These are phyloP conservation scores for Aethes cnicana DNA, from an alignment of 2,888 invertebrate genomes.

Conservation along the genomic window DNA sequence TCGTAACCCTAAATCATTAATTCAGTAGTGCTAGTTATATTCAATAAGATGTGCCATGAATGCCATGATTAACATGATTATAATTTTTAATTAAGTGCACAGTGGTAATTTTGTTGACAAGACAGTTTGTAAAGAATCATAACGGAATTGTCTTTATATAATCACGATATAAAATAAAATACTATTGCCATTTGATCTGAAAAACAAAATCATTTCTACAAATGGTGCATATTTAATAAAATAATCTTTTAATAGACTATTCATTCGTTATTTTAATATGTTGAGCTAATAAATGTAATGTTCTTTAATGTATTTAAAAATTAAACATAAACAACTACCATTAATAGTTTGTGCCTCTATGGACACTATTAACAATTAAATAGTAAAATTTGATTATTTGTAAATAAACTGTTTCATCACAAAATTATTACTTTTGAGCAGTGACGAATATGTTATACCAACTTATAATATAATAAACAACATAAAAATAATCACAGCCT, in stretches of 20 bases:
- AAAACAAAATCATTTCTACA: too few relatives aligned
- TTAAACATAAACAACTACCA: too few relatives aligned
- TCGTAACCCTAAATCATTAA: too few relatives aligned
- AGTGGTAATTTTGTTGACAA: constrained; percentile 1
- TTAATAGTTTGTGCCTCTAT: too few relatives aligned
- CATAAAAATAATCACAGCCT: constrained; percentile 78
- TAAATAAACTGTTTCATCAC: neutral
- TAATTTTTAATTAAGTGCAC: constrained; percentile 19
- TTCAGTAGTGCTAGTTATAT: constrained; percentile 5
- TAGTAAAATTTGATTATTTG: neutral
- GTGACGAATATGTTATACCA: constrained; percentile 35
- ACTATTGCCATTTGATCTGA: too few relatives aligned
- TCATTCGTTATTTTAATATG: too few relatives aligned
- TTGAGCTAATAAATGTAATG: too few relatives aligned
- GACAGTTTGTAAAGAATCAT: neutral
- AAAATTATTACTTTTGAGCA: constrained; percentile 39
- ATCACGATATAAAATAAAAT: neutral
- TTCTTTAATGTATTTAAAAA: too few relatives aligned
- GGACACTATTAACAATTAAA: too few relatives aligned
- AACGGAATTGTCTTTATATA: neutral
- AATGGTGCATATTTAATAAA: too few relatives aligned
- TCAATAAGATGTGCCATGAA: constrained; percentile 16
- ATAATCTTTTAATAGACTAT: too few relatives aligned
- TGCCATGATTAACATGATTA: constrained; percentile 9
- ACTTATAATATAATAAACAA: constrained; percentile 40